phyloP scores from a whole-genome alignment of 2,888 invertebrate species.

The Troides helena region DNA sequence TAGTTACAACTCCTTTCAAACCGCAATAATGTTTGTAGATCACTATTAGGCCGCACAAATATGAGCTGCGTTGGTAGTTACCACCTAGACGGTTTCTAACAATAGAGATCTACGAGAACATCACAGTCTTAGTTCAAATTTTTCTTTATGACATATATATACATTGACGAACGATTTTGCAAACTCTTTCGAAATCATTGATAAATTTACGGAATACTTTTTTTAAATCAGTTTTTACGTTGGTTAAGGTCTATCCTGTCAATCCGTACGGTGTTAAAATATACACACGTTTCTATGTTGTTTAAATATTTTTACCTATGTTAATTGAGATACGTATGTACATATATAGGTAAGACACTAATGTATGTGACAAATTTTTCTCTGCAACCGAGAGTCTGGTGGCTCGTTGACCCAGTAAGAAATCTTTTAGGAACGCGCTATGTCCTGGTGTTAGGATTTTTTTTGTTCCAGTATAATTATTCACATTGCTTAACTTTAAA shows the following conservation, averaged over 20 bases:
- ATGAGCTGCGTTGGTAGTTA: no score
- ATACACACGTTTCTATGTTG: slow-evolving; percentile 1
- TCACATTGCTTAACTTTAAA: slow-evolving; percentile 31
- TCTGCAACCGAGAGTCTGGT: slow-evolving; percentile 41
- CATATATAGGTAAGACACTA: slow-evolving; percentile 12
- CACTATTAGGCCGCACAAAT: no score
- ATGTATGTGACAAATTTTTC: slow-evolving; percentile 44
- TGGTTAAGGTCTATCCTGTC: neutral
- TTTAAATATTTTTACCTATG: slow-evolving; percentile 21
- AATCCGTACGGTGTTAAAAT: slow-evolving; percentile 1
- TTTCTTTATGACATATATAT: no score
- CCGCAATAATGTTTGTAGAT: no score
- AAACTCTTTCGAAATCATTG: no score
- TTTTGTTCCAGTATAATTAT: slow-evolving; percentile 42
- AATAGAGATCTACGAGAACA: no score
- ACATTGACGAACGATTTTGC: no score
- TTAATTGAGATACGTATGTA: slow-evolving; percentile 6
- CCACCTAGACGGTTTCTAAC: no score
- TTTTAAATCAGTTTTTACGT: slow-evolving; percentile 4
- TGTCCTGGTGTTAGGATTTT: slow-evolving; percentile 40
- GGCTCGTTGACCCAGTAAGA: slow-evolving; percentile 58
- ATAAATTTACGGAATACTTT: neutral
- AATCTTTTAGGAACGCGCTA: slow-evolving; percentile 51
- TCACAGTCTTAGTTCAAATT: no score
- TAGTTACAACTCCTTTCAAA: no score